Conservation (phyloP, 2,113 vertebrate genomes). For the Macquaria australasica region DNA sequence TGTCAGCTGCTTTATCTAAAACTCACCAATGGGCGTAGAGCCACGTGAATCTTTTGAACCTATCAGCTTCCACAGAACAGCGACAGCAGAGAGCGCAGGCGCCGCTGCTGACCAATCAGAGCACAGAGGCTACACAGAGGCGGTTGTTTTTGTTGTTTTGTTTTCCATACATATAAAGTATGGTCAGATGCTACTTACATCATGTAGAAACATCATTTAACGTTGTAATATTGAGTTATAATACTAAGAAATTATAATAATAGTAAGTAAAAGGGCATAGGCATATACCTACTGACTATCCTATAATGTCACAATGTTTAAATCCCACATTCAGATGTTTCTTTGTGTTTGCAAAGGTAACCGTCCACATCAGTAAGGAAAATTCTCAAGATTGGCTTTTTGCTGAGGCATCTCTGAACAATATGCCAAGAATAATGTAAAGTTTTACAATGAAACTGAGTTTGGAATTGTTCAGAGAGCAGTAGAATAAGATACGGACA, state of each 20-base stretch:
- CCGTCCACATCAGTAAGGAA: no score
- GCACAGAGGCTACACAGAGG: no score
- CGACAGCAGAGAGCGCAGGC: rapidly evolving
- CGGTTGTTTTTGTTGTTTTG: no score
- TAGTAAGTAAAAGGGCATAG: no score
- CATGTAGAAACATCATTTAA: no score
- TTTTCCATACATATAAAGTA: no score
- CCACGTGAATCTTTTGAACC: neutral
- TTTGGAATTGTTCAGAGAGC: neutral
- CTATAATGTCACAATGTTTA: no score
- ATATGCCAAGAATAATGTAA: neutral
- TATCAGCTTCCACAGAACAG: neutral
- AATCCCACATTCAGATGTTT: neutral
- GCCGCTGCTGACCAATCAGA: slow-evolving; percentile 35
- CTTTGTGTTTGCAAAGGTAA: neutral
- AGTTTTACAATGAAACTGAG: neutral
- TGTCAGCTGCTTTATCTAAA: rapidly evolving
- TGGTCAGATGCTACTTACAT: no score
- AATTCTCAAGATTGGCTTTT: neutral
- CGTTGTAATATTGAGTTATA: no score
- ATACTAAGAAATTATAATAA: no score
- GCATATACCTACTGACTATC: no score
- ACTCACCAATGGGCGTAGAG: slow-evolving; percentile 1
- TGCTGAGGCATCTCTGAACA: neutral
- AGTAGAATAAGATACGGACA: no score